These are phyloP conservation scores for Anaspis maculata DNA, from an alignment of 2,888 invertebrate genomes.

Conservation along the genomic window DNA sequence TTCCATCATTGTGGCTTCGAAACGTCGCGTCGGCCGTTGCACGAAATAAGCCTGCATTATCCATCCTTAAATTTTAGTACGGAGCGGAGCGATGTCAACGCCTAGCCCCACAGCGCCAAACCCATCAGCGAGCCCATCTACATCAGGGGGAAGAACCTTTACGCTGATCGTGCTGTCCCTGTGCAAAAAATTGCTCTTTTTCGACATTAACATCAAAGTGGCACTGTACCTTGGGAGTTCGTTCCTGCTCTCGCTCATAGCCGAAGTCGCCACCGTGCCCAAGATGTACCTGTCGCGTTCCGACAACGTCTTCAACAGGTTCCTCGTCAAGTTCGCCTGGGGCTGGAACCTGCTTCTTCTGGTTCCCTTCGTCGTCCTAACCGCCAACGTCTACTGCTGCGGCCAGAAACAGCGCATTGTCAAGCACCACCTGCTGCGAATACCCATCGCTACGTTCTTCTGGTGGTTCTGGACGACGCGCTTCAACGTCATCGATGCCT, in stretches of 20 bases:
- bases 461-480: slow-evolving; percentile 83
- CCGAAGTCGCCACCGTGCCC: slow-evolving; percentile 75
- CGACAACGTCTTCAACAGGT: slow-evolving; percentile 83
- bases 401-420: slow-evolving; percentile 62
- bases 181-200: slow-evolving; percentile 81
- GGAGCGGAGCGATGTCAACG: slow-evolving; percentile 32
- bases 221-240: slow-evolving; percentile 75
- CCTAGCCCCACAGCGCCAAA: slow-evolving; percentile 57
- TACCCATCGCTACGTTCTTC: slow-evolving; percentile 72
- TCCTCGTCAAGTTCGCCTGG: slow-evolving; percentile 96
- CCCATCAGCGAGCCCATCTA: slow-evolving; percentile 80
- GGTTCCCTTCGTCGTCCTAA: slow-evolving; percentile 71
- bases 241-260: slow-evolving; percentile 75
- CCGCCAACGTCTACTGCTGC: slow-evolving; percentile 76
- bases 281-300: slow-evolving; percentile 86
- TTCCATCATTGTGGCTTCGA: no score
- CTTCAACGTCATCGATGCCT: slow-evolving; percentile 75
- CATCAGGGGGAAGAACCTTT: slow-evolving; percentile 68
- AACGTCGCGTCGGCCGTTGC: no score
- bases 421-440: slow-evolving; percentile 64
- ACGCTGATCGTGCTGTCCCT: slow-evolving; percentile 75
- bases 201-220: slow-evolving; percentile 78
- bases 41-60: no score
- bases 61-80: slow-evolving; percentile 53
- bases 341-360: slow-evolving; percentile 84